Evolutionary conservation across 2,888 invertebrate genomes (phyloP).

Genomic region (Lasioglossum morio): DNA sequence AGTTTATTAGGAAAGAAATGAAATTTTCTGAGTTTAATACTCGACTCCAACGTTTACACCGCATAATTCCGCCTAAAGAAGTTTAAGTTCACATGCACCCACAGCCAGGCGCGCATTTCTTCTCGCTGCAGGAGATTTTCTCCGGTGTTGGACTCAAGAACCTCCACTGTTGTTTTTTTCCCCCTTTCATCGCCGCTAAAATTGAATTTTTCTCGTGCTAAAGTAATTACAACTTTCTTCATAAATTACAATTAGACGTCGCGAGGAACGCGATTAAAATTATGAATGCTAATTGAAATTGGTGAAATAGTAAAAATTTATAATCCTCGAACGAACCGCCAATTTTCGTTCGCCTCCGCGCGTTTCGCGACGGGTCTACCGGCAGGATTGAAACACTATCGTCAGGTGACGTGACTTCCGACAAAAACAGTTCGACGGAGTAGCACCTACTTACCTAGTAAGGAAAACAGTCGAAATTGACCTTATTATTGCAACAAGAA

Average conservation of each 20-base stretch:
- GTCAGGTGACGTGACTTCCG: background rate
- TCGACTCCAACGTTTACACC: constrained; percentile 47
- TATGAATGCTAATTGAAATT: constrained; percentile 36
- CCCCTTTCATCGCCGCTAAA: constrained; percentile 32
- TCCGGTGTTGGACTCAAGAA: constrained; percentile 45
- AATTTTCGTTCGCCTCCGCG: background rate
- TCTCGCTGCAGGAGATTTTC: constrained; percentile 38
- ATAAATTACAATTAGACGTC: constrained; percentile 21
- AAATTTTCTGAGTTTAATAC: constrained; percentile 65
- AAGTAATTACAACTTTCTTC: constrained; percentile 63
- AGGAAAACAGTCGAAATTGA: background rate
- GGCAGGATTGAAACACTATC: background rate
- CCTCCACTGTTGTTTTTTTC: constrained; percentile 22
- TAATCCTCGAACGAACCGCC: background rate
- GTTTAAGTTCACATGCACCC: constrained; percentile 56
- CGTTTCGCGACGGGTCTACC: background rate
- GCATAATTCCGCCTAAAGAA: constrained; percentile 58
- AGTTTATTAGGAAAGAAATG: constrained; percentile 59
- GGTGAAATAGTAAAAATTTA: constrained; percentile 6
- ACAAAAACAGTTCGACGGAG: background rate
- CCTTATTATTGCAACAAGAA: background rate
- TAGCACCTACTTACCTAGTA: background rate
- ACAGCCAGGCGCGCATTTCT: constrained; percentile 33
- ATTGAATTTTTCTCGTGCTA: constrained; percentile 52
- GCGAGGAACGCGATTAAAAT: constrained; percentile 47